Evolutionary conservation across 2,888 invertebrate genomes (phyloP), one percentile per base, ranked within the genome.

Genomic region (Hypselothyrea guttata): DNA sequence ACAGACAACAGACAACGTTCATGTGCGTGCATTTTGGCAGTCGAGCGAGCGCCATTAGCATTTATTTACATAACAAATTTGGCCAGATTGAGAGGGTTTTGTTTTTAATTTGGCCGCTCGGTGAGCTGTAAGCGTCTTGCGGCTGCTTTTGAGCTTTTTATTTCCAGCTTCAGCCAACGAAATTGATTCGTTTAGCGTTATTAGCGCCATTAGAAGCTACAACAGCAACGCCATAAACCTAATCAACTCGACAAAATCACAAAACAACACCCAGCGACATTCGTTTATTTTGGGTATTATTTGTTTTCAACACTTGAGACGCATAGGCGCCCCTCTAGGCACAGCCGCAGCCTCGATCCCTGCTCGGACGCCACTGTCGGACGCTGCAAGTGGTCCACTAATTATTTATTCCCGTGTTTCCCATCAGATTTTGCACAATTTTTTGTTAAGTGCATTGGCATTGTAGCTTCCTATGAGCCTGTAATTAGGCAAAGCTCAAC

Each of bases 1-100:
- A 16, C 5, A 22, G 2, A 2, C 2, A 49, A 34, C 94, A 61
- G 18, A 73, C 71, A 47, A 94, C 89, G 94, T 79, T 77, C 52
- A 78, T 70, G 48, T 76, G 67, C 84, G 86, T 64, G 89, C 88
- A 81, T 88, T 67, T 74, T 46, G 65, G 51, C 70, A 66, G 51
- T 71, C 73, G 68, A 75, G 69, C 66, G 66, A 54, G 70, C 71
- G 73, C 63, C 81, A 84, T 72, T 84, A 76, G 67, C 71, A 62
- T 71, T 60, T 71, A 73, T 70, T 75, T 75, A 70, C 73, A 82
- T 72, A 77, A 83, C 66, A 59, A 72, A 76, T 67, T 63, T 65
- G 49, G 42, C 44, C 48, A 61, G 54, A 31, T 60, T 46, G 57
- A n/a, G 37, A 22, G 2, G 3, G 2, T 22, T 22, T 22, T 22